Base-by-base conservation (phyloP, 1,140 invertebrate species). In the Drosophila rhopaloa region DNA sequence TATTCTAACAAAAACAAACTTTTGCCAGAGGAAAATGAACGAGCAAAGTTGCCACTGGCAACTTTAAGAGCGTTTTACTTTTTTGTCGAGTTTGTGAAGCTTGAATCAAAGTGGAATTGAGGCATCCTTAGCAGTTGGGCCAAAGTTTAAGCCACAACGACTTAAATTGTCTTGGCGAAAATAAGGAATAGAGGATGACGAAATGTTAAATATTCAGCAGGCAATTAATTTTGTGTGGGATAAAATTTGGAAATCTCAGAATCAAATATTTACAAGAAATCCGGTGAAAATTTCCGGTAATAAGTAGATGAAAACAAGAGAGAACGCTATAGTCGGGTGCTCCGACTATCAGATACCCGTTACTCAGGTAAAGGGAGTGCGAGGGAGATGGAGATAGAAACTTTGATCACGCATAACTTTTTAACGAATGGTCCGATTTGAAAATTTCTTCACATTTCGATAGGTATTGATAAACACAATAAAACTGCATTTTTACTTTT, bases 1-100 rank as follows among this genome's bases (percentile, higher is more conserved):
- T 71, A 58, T 71, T 55, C 65, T 40, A 71, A 71, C 51, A 58
- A 58, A 40, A 71, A 50, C 27, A 71, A 71, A 71, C 50, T 71
- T 71, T 71, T 71, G 43, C 62, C 48, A 19, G 41, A 27, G 63
- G 47, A 66, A 54, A 66, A 66, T 66, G 41, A 66, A 68, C 35
- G 61, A 54, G 61, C n/a, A 67, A 66, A 68, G 66, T 67, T 66
- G 32, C 66, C 48, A 35, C 14, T 40, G 48, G 61, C 24, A 67
- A 55, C 48, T 66, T 53, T 38, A 68, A 68, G 65, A 66, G 60
- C 65, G 8, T 43, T 65, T 67, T 41, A 41, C 50, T 35, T 59
- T 35, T 16, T 61, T 60, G 24, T 43, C 8, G 13, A 43, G 37
- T 32, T 50, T 24, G 19, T 8, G 11, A 10, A 32, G 44, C 59